phyloP scores from a whole-genome alignment of 2,113 vertebrate species.

The Cercocebus atys region DNA sequence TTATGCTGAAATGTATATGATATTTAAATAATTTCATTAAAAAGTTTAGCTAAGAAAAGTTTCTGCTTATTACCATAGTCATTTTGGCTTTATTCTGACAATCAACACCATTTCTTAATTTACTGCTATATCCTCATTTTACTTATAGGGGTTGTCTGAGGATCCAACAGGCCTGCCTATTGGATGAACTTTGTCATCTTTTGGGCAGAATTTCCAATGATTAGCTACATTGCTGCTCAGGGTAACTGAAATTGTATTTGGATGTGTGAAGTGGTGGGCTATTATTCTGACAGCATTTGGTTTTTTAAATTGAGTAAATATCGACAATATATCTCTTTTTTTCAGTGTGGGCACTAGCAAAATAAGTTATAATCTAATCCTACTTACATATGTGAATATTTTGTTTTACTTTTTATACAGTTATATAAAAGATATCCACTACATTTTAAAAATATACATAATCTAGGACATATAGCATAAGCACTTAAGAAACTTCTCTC shows the following conservation, averaged over 20 bases:
- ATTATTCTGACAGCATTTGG: conserved; percentile 1
- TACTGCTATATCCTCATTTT: not conserved
- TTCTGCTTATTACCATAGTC: conserved; percentile 14
- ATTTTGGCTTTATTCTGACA: conserved; percentile 10
- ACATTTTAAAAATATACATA: not conserved
- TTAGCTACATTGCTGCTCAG: not conserved
- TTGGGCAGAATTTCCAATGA: not conserved
- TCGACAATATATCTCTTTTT: not conserved
- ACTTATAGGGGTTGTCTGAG: not conserved
- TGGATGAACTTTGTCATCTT: not conserved
- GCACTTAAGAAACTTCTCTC: not conserved
- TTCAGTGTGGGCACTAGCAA: not conserved
- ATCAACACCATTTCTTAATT: not conserved
- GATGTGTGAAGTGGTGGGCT: not conserved
- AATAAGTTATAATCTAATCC: conserved; percentile 44
- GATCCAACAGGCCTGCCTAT: not conserved
- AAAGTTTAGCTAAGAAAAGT: not conserved
- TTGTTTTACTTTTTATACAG: not conserved
- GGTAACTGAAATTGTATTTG: not conserved
- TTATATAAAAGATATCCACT: not conserved
- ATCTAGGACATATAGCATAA: not conserved
- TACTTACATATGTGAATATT: not conserved
- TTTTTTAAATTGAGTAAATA: conserved; percentile 45
- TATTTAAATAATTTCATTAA: conserved; percentile 11
- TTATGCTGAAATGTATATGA: not conserved